Conservation (phyloP, 2,797 vertebrate species). For the Mus minutoides region DNA sequence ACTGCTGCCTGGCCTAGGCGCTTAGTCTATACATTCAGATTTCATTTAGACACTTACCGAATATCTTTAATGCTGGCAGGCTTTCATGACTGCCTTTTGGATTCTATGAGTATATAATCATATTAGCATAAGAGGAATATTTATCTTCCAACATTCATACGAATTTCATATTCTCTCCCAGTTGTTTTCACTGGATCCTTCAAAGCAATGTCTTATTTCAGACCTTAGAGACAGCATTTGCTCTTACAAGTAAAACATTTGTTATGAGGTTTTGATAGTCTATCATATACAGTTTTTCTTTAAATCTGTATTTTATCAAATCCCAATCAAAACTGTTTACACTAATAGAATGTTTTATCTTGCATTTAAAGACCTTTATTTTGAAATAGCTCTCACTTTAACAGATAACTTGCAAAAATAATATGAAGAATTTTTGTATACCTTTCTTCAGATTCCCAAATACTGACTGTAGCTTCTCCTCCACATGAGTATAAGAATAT, state of each 20-base stretch:
- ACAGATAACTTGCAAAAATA: not conserved
- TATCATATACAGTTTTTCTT: not conserved
- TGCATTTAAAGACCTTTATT: not conserved
- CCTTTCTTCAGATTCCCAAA: not conserved
- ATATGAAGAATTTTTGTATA: not conserved
- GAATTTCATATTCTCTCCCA: not conserved
- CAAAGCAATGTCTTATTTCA: not conserved
- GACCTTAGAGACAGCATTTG: not conserved
- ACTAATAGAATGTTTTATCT: not conserved
- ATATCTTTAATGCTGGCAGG: not conserved
- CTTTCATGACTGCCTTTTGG: not conserved
- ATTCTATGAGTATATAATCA: not conserved
- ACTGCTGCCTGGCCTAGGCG: not conserved
- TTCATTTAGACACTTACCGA: not conserved
- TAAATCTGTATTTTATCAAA: not conserved
- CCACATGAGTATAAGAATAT: too few species aligned
- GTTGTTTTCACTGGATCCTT: not conserved
- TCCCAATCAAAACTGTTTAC: not conserved
- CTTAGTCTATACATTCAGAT: not conserved
- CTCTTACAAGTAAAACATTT: not conserved
- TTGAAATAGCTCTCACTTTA: not conserved
- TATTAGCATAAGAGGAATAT: not conserved
- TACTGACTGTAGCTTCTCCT: too few species aligned
- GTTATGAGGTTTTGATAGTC: not conserved
- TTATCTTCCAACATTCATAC: not conserved